Evolutionary conservation across 2,888 invertebrate genomes (phyloP), one percentile per base, ranked within the genome.

Genomic region (Mylabris sibirica): DNA sequence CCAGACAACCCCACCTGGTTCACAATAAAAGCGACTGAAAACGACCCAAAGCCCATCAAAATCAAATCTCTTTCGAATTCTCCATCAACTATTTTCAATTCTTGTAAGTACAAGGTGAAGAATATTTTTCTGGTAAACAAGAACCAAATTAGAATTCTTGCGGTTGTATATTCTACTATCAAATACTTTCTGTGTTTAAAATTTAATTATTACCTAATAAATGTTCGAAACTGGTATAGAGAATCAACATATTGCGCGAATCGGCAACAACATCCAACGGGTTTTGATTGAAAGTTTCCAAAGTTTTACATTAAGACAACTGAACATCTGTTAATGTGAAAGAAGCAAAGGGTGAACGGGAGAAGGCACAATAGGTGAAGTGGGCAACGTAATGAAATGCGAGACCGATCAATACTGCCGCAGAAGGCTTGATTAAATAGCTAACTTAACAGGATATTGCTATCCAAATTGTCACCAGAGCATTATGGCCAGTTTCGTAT

Each of bases 361-460:
- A n/a, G 30, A 64, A 41, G 66, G 69, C 71, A 72, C 72, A 75
- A 75, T 72, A 74, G 78, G 78, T 81, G 57, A 80, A 80, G 80
- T 80, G 80, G 79, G 78, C 80, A 79, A 57, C 79, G 80, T 81
- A 82, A 82, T 81, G 81, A 82, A 81, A 82, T 81, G 80, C 79
- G 79, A 79, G 79, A 77, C 76, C 80, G 82, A 83, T 83, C 83
- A 82, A 83, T 83, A 83, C 81, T 81, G n/a, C 81, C 80, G 79
- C 79, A 79, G 81, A 80, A 79, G 79, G 78, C 81, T n/a, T 83
- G 82, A 83, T 83, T 83, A 83, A 83, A 83, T 82, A 79, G 81
- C 82, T 79, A 80, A 80, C 79, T 81, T 82, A 82, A 81, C 82
- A 82, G 83, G 83, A 83, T 83, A 83, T 83, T 83, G 83, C 82